Percentiles rank a stretch among this genome's conserved stretches.
These are phyloP conservation scores for Sarcoramphus papa DNA, from an alignment of 2,797 vertebrate genomes.

Conservation along the genomic window DNA sequence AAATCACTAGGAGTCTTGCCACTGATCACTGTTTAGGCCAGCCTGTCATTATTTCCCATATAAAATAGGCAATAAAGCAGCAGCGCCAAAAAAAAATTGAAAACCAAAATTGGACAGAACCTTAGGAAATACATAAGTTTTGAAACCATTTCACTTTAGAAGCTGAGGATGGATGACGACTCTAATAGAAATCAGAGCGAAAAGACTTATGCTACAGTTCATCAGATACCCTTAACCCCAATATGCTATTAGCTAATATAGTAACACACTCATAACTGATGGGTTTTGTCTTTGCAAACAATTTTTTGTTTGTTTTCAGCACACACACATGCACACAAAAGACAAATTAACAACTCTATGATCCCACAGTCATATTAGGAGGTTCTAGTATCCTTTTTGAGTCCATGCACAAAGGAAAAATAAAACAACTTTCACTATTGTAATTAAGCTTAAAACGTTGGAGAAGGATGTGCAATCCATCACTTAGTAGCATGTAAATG, in stretches of 20 bases:
- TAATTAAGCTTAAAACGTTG: background rate
- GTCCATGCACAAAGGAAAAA: background rate
- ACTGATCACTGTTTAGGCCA: background rate
- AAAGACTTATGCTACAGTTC: background rate
- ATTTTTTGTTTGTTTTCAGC: background rate
- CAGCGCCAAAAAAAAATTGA: background rate
- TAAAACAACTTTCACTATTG: background rate
- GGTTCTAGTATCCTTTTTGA: background rate
- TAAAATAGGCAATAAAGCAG: background rate
- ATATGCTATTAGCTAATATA: background rate
- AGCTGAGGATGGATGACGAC: background rate
- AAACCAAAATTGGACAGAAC: background rate
- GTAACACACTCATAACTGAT: background rate
- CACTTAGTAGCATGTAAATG: background rate
- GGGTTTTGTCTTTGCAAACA: background rate
- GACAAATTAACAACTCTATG: background rate
- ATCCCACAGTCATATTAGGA: background rate
- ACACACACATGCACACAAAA: background rate
- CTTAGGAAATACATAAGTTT: background rate
- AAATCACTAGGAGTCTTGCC: constrained; percentile 6
- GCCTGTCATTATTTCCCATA: background rate
- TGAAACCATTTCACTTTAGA: background rate
- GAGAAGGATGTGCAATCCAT: background rate
- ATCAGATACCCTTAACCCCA: background rate
- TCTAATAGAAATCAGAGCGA: background rate